phyloP scores from a whole-genome alignment of 2,888 invertebrate genomes.

The Augochlorella aurata region DNA sequence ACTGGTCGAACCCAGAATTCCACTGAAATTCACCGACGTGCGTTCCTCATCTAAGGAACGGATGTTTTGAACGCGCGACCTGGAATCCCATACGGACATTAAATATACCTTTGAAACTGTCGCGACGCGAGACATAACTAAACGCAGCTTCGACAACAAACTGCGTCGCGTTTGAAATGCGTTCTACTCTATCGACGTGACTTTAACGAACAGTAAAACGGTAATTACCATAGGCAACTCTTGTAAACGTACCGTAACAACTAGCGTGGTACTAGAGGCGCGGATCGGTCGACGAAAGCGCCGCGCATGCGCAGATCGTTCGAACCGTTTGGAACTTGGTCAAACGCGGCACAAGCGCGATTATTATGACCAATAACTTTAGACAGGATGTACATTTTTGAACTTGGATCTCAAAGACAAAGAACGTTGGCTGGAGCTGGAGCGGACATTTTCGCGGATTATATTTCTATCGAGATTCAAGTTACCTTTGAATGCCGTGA shows the following conservation, averaged over 20 bases:
- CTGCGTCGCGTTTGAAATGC: not conserved
- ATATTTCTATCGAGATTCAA: conserved; percentile 12
- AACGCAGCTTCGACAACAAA: not conserved
- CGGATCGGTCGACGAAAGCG: conserved; percentile 32
- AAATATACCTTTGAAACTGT: not conserved
- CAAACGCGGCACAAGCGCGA: conserved; percentile 8
- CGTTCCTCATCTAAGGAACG: conserved; percentile 10
- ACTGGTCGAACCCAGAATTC: conserved; percentile 38
- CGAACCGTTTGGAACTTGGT: conserved; percentile 28
- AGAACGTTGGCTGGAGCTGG: not conserved
- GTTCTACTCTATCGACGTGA: not conserved
- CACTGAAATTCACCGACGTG: conserved; percentile 49
- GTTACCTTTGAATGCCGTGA: conserved; percentile 5
- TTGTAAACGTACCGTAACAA: conserved; percentile 42
- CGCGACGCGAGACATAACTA: not conserved
- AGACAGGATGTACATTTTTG: too few species aligned
- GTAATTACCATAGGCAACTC: conserved; percentile 12
- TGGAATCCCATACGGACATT: not conserved
- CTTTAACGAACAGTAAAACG: not conserved
- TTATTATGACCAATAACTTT: too few species aligned
- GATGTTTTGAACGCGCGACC: conserved; percentile 10
- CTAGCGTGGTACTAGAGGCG: conserved; percentile 22
- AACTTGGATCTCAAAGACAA: conserved; percentile 20
- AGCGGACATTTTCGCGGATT: conserved; percentile 1
- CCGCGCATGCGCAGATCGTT: conserved; percentile 37